phyloP scores from a whole-genome alignment of 2,888 invertebrate genomes.

The Cantharis rufa region DNA sequence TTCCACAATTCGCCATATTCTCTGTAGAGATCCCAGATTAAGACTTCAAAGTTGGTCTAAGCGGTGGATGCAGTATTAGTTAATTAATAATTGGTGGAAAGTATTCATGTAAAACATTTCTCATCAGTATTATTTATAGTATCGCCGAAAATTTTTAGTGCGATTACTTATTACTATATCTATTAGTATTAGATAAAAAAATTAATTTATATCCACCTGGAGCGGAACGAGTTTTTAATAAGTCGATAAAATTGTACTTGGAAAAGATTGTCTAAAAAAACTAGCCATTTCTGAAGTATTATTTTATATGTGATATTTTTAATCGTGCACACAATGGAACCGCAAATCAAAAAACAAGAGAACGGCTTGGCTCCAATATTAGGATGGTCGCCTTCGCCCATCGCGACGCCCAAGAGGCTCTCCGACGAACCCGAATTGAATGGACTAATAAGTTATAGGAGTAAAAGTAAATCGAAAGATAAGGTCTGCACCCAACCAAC shows the following conservation, averaged over 20 bases:
- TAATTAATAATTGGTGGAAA: not conserved
- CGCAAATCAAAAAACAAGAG: conserved; percentile 22
- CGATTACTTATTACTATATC: conserved; percentile 1
- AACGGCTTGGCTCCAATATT: conserved; percentile 25
- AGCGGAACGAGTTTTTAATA: not conserved
- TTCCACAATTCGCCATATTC: conserved; percentile 59
- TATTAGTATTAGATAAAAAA: conserved; percentile 1
- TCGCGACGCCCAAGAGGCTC: not conserved
- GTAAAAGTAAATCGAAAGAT: conserved; percentile 7
- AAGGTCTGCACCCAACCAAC: conserved; percentile 8
- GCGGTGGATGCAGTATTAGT: conserved; percentile 45
- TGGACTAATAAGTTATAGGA: not conserved
- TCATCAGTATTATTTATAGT: conserved; percentile 25
- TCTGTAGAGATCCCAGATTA: conserved; percentile 64
- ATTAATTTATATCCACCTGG: not conserved
- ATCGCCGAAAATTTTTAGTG: conserved; percentile 1
- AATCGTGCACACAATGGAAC: conserved; percentile 25
- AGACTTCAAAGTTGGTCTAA: conserved; percentile 58
- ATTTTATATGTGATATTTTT: conserved; percentile 16
- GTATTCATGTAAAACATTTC: not conserved
- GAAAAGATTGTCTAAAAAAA: not conserved
- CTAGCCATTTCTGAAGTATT: conserved; percentile 7
- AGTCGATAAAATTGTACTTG: not conserved
- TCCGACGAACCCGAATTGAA: conserved; percentile 3
- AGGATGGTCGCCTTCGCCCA: conserved; percentile 38